These are phyloP conservation scores for Mamestra brassicae DNA, from an alignment of 2,888 invertebrate species.

Conservation along the genomic window DNA sequence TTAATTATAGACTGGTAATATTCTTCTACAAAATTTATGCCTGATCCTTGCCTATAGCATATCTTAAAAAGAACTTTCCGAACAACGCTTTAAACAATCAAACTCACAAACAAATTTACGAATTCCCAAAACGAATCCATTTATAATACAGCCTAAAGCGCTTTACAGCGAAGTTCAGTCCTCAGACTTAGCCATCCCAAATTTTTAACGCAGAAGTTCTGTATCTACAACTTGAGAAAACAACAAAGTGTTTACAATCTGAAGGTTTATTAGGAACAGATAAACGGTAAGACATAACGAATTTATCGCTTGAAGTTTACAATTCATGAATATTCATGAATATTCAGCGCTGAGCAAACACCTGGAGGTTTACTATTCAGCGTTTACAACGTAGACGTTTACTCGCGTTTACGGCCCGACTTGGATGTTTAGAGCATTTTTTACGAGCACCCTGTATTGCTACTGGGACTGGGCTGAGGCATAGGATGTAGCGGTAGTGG, in stretches of 20 bases:
- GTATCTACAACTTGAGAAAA: constrained; percentile 26
- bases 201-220: constrained; percentile 23
- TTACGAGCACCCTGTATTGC: constrained; percentile 82
- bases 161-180: constrained; percentile 7
- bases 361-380: constrained; percentile 71
- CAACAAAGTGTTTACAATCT: constrained; percentile 56
- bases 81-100: neutral
- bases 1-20: neutral
- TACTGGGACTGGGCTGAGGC: constrained; percentile 45
- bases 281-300: constrained; percentile 71
- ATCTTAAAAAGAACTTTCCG: constrained; percentile 10
- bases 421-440: constrained; percentile 85
- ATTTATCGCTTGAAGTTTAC: constrained; percentile 71
- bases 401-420: constrained; percentile 82
- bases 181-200: constrained; percentile 8
- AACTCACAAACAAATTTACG: constrained; percentile 7
- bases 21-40: neutral
- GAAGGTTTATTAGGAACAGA: constrained; percentile 68
- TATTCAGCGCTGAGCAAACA: constrained; percentile 73
- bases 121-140: constrained; percentile 11
- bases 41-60: neutral
- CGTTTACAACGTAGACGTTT: constrained; percentile 80
- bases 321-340: constrained; percentile 76
- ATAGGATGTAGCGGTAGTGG: constrained; percentile 38
- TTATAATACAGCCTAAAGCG: constrained; percentile 21